phyloP scores from a whole-genome alignment of 2,888 invertebrate genomes.

The Clepsis dumicolana region DNA sequence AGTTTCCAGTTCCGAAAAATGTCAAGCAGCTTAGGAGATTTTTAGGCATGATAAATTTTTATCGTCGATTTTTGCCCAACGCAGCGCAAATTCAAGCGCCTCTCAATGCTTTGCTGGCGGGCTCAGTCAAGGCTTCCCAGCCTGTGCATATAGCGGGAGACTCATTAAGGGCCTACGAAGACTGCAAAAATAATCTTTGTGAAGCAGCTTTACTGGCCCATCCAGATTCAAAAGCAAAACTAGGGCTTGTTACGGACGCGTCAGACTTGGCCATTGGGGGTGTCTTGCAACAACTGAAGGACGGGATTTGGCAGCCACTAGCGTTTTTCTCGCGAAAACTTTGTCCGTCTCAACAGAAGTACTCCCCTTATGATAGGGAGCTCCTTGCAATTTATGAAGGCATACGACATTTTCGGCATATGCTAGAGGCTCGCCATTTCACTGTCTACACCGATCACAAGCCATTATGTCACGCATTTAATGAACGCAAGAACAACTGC shows the following conservation, averaged over 20 bases:
- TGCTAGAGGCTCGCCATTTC: slow-evolving; percentile 33
- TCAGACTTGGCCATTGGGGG: slow-evolving; percentile 61
- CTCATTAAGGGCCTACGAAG: slow-evolving; percentile 39
- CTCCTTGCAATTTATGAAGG: slow-evolving; percentile 57
- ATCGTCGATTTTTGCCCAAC: slow-evolving; percentile 52
- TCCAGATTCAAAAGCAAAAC: slow-evolving; percentile 48
- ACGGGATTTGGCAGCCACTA: slow-evolving; percentile 55
- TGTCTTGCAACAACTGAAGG: slow-evolving; percentile 55
- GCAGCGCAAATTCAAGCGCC: slow-evolving; percentile 53
- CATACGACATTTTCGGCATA: slow-evolving; percentile 47
- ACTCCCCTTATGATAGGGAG: slow-evolving; percentile 64
- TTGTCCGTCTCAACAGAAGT: slow-evolving; percentile 53
- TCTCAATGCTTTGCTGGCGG: slow-evolving; percentile 48
- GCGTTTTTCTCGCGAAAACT: slow-evolving; percentile 63
- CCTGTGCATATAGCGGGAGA: slow-evolving; percentile 46
- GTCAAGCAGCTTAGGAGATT: slow-evolving; percentile 39
- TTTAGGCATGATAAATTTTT: slow-evolving; percentile 48
- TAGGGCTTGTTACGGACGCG: slow-evolving; percentile 57
- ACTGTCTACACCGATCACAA: slow-evolving; percentile 13
- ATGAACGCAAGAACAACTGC: slow-evolving; percentile 41
- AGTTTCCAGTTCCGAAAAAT: slow-evolving; percentile 41
- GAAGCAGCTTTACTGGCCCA: slow-evolving; percentile 50
- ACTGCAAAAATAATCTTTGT: slow-evolving; percentile 47
- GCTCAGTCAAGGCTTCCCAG: slow-evolving; percentile 46
- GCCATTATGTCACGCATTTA: not conserved